phyloP scores from a whole-genome alignment of 2,113 vertebrate species.

The Sylvilagus bachmani region DNA sequence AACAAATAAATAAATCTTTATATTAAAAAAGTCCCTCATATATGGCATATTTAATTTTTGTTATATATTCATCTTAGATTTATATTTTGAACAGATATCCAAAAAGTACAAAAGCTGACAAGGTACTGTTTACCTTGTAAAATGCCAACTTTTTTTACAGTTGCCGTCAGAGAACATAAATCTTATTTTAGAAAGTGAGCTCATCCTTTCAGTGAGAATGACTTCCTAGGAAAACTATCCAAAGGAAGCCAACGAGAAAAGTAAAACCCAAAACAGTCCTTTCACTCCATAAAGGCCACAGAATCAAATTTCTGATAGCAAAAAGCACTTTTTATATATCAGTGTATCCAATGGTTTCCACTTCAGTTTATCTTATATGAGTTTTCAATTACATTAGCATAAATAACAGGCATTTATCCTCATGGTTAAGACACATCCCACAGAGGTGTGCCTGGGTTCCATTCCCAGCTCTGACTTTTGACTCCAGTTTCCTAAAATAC shows the following conservation, averaged over 20 bases:
- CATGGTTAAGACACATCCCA: too few species aligned
- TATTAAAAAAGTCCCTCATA: background rate
- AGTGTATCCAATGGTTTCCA: constrained; percentile 6
- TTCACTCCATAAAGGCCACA: constrained; percentile 34
- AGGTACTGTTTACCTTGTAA: background rate
- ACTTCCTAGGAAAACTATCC: constrained; percentile 20
- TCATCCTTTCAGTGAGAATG: constrained; percentile 52
- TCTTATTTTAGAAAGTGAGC: constrained; percentile 61
- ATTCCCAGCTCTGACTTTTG: too few species aligned
- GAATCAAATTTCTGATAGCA: constrained; percentile 39
- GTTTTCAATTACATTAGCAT: constrained; percentile 23
- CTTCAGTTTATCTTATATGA: constrained; percentile 6
- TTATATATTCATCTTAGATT: background rate
- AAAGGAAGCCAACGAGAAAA: constrained; percentile 66
- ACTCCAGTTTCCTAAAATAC: too few species aligned
- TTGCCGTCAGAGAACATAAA: constrained; percentile 47
- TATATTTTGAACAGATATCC: background rate
- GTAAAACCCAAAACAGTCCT: constrained; percentile 56
- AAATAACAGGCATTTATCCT: background rate
- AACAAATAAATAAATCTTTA: too few species aligned
- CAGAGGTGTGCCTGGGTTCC: too few species aligned
- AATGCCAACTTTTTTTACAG: constrained; percentile 35
- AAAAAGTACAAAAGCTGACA: background rate
- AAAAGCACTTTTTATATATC: constrained; percentile 16
- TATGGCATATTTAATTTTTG: background rate